Percentiles rank a stretch among this genome's conserved stretches.
phyloP scores from a whole-genome alignment of 2,797 vertebrate species.

The Pempheris klunzingeri region DNA sequence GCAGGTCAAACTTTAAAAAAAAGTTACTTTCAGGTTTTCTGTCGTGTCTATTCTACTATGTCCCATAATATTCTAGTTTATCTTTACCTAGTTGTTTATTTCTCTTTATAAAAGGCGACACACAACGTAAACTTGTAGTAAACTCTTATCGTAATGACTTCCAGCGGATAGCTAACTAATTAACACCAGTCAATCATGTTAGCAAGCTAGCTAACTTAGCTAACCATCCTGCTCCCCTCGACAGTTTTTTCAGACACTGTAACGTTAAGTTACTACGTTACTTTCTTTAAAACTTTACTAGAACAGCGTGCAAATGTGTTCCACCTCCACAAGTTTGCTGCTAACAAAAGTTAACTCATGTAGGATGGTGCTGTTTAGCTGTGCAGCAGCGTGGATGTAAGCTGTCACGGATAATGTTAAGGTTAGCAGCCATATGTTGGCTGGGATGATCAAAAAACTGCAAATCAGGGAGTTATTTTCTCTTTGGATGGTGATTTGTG shows the following conservation, averaged over 20 bases:
- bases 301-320: background rate
- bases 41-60: background rate
- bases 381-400: slow-evolving; percentile 2
- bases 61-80: background rate
- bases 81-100: rapidly evolving
- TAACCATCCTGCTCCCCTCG: slow-evolving; percentile 8
- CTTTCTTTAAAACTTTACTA: background rate
- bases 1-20: no score
- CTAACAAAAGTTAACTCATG: background rate
- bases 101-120: background rate
- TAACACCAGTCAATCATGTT: background rate
- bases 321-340: background rate
- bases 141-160: background rate
- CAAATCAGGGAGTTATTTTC: background rate
- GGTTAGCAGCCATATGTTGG: slow-evolving; percentile 36
- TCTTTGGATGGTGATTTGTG: background rate
- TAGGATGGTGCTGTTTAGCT: background rate
- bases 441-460: background rate
- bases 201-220: slow-evolving; percentile 25
- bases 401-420: slow-evolving; percentile 35
- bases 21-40: no score
- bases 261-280: background rate
- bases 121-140: rapidly evolving
- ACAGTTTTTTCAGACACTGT: background rate
- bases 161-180: background rate